Conservation (phyloP, 2,888 invertebrate species). For the Xylophagus ater region DNA sequence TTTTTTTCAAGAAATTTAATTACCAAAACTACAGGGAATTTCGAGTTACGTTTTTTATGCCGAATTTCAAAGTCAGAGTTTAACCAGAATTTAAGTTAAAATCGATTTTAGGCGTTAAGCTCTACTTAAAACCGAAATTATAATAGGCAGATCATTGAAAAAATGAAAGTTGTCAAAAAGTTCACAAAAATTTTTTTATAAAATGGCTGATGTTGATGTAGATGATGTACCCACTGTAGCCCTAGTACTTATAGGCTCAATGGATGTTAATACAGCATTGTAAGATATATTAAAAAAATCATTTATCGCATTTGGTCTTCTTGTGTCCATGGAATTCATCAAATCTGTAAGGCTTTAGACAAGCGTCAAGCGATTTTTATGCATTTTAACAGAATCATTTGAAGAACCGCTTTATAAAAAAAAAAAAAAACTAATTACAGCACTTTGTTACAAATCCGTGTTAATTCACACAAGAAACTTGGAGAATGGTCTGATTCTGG, state of each 20-base stretch:
- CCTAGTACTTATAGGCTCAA: constrained; percentile 57
- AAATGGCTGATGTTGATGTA: constrained; percentile 72
- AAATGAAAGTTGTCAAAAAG: constrained; percentile 40
- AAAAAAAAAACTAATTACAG: constrained; percentile 94
- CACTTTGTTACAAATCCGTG: constrained; percentile 88
- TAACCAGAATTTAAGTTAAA: too few relatives aligned
- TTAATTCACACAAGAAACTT: constrained; percentile 96
- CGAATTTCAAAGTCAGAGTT: too few relatives aligned
- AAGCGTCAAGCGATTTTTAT: constrained; percentile 96
- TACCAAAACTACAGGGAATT: too few relatives aligned
- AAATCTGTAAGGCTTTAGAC: constrained; percentile 95
- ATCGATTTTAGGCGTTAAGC: too few relatives aligned
- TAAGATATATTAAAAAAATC: constrained; percentile 95
- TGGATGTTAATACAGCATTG: constrained; percentile 92
- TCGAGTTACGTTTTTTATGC: too few relatives aligned
- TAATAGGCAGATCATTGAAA: too few relatives aligned
- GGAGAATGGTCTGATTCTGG: constrained; percentile 99
- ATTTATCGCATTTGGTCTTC: constrained; percentile 90
- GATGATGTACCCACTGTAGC: constrained; percentile 60
- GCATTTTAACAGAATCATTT: constrained; percentile 95
- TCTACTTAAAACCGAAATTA: too few relatives aligned
- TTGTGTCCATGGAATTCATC: constrained; percentile 92
- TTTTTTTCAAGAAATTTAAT: too few relatives aligned
- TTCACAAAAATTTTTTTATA: constrained; percentile 33
- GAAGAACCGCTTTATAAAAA: constrained; percentile 96